Conservation (phyloP, 2,888 invertebrate genomes). For the Scaeva pyrastri region DNA sequence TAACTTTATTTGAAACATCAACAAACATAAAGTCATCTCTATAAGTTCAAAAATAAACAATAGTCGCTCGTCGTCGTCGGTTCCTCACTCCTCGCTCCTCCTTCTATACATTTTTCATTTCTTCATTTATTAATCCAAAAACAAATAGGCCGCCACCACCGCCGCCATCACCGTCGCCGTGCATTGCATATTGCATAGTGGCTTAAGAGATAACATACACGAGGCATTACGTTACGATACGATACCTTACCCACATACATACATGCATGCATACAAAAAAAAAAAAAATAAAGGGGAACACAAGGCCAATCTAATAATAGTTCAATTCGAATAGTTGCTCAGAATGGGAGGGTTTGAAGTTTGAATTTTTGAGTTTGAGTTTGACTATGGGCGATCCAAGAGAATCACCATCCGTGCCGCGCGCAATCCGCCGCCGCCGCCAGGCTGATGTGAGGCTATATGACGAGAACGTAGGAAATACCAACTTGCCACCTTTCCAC, state of each 20-base stretch:
- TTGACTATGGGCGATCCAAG: slow-evolving; percentile 43
- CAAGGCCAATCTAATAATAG: slow-evolving; percentile 76
- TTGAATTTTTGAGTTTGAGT: neutral
- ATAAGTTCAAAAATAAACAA: slow-evolving; percentile 72
- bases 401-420: slow-evolving; percentile 35
- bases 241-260: neutral
- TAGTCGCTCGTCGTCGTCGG: neutral
- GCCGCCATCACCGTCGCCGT: neutral
- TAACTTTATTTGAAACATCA: slow-evolving; percentile 61
- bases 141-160: slow-evolving; percentile 64
- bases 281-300: slow-evolving; percentile 65
- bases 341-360: slow-evolving; percentile 68
- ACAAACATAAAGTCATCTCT: slow-evolving; percentile 60
- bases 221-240: neutral
- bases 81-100: slow-evolving; percentile 13
- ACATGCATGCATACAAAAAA: slow-evolving; percentile 2
- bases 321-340: slow-evolving; percentile 46
- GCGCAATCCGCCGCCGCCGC: neutral
- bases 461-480: slow-evolving; percentile 22
- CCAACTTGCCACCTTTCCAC: slow-evolving; percentile 27
- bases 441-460: neutral
- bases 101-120: slow-evolving; percentile 41
- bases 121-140: slow-evolving; percentile 51
- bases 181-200: slow-evolving; percentile 8
- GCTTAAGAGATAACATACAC: slow-evolving; percentile 51